These are phyloP conservation scores for Sanderia malayensis DNA, from an alignment of 30 jellyfish, hydroid and myxozoan genomes.

Conservation along the genomic window DNA sequence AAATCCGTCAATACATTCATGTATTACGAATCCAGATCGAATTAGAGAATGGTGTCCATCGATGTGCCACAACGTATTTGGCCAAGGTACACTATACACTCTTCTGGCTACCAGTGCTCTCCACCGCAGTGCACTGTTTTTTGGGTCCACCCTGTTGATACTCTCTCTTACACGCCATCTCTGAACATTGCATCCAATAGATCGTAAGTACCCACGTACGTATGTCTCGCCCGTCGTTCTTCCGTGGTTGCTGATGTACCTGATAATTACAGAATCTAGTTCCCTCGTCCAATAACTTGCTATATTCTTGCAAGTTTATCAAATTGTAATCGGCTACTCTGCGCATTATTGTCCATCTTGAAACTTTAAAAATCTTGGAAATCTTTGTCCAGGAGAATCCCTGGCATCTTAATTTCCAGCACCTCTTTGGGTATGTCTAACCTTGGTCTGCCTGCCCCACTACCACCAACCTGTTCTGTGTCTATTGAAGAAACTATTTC, in stretches of 20 bases:
- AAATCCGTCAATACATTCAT: constrained; percentile 30
- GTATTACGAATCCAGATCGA: constrained; percentile 21
- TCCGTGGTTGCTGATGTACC: constrained; percentile 25
- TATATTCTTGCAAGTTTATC: neutral
- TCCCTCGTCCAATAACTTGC: constrained; percentile 24
- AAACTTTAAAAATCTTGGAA: too few species aligned
- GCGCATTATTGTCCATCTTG: constrained; percentile 57
- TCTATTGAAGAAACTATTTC: constrained; percentile 1
- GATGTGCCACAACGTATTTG: constrained; percentile 25
- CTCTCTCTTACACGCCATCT: constrained; percentile 30
- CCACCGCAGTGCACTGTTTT: too few species aligned
- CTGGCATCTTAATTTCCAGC: too few species aligned
- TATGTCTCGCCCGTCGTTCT: constrained; percentile 38
- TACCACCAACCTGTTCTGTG: constrained; percentile 6
- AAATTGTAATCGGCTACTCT: constrained; percentile 26
- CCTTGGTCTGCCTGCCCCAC: constrained; percentile 43
- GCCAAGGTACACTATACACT: constrained; percentile 40
- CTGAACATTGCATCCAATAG: constrained; percentile 36
- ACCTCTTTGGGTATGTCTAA: constrained; percentile 21
- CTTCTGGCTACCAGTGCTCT: constrained; percentile 29
- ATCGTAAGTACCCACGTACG: constrained; percentile 9
- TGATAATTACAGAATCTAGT: constrained; percentile 7
- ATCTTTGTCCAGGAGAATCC: too few species aligned
- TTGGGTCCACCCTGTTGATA: too few species aligned
- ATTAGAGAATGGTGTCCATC: constrained; percentile 8